Base-by-base conservation (phyloP, 2,797 vertebrate species). In the Protonibea diacanthus region DNA sequence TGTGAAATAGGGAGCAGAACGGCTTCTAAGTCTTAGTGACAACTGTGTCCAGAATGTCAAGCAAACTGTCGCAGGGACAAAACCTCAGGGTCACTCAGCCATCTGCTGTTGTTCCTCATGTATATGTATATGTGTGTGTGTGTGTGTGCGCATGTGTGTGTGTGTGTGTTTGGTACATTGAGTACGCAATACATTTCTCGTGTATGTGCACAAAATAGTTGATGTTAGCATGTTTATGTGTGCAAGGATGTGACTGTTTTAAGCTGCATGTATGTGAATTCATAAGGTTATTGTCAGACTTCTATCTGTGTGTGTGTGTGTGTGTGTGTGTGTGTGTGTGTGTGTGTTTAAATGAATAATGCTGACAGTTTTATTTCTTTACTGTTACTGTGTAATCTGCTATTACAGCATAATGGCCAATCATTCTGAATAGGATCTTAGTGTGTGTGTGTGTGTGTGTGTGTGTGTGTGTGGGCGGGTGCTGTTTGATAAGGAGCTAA, bases 1-100 rank as follows among this genome's bases (percentile, higher is more conserved):
- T 74, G 66, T 1, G 3, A 57, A 75, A 76, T 33, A n/a, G 48
- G 64, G 45, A 75, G 66, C 49, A 72, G 62, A 76, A 81, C 76
- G 61, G 76, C 76, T 68, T 81, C 62, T 83, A 80, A 89, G 80
- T 84, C 72, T 67, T 78, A 85, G 83, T 90, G 88, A 91, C 83
- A 89, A 84, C 76, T 87, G 78, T 83, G 84, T 82, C 76, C 83
- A 87, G 76, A 83, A 91, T 87, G 86, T 92, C 88, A 90, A 88
- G 81, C 65, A 86, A 88, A 90, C 59, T 86, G 85, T 91, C 15
- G 48, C 72, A 71, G 85, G 79, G 62, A 89, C 79, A 78, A 80
- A 91, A 87, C 84, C 89, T 91, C 76, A 75, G 87, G 90, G 86
- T 88, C 88, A 84, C 79, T 82, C 59, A 74, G 86, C 81, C 89